phyloP scores from a whole-genome alignment of 1,140 invertebrate species.

The Dufourea novaeangliae region DNA sequence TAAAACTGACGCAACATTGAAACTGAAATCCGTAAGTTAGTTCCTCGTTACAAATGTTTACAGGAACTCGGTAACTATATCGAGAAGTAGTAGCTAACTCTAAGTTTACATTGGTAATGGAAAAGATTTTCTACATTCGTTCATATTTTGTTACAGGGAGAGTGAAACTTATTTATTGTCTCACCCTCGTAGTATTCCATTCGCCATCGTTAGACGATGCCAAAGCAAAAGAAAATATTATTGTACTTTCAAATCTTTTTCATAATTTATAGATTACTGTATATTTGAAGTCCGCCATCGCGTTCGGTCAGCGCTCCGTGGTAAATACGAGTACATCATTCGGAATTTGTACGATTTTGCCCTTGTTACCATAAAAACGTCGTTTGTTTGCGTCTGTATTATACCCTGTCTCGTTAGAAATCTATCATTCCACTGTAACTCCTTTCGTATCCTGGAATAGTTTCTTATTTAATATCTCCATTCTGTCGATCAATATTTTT shows the following conservation, averaged over 20 bases:
- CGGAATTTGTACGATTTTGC: background rate
- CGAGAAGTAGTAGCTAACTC: no score
- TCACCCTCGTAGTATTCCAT: no score
- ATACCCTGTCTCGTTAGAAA: background rate
- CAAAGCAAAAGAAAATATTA: background rate
- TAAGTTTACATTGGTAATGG: no score
- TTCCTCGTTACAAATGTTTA: no score
- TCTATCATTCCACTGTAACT: background rate
- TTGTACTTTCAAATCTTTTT: background rate
- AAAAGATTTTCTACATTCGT: no score
- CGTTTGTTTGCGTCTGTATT: background rate
- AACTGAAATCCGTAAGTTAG: no score
- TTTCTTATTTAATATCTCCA: background rate
- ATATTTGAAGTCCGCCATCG: background rate
- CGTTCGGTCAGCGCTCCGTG: background rate
- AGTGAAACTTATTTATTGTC: no score
- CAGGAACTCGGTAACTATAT: no score
- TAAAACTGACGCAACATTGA: no score
- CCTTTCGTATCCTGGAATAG: background rate
- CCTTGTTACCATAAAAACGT: background rate
- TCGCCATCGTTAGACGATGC: background rate
- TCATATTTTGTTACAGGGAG: no score
- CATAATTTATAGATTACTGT: background rate
- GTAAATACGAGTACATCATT: background rate
- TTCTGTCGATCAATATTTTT: slow-evolving; percentile 1